phyloP scores from a whole-genome alignment of 2,797 vertebrate species.

The Novumbra hubbsi region DNA sequence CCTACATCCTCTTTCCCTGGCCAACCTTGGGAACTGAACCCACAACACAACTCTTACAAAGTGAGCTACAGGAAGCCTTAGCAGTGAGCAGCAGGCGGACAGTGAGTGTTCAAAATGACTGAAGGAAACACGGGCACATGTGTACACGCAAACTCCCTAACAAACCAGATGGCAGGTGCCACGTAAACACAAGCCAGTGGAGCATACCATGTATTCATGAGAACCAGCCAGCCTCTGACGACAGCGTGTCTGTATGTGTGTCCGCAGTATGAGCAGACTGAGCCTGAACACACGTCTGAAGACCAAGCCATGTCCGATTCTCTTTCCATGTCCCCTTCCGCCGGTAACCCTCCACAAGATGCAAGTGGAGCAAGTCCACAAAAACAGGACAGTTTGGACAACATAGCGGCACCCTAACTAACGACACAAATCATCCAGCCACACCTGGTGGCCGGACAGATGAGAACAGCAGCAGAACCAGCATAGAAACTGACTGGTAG shows the following conservation, averaged over 20 bases:
- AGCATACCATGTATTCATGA: conserved; percentile 59
- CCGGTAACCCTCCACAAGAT: conserved; percentile 24
- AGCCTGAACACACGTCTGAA: conserved; percentile 25
- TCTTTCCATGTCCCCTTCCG: conserved; percentile 53
- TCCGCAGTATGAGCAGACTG: conserved; percentile 20
- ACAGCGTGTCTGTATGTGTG: conserved; percentile 32
- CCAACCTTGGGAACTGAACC: too few species aligned
- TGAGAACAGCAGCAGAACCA: background rate
- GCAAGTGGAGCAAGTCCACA: background rate
- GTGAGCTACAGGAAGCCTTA: too few species aligned
- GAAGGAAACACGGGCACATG: background rate
- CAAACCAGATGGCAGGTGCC: conserved; percentile 70
- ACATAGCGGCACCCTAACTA: conserved; percentile 25
- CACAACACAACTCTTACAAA: too few species aligned
- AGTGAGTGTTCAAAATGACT: background rate
- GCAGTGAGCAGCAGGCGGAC: conserved; percentile 8
- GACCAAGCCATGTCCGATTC: conserved; percentile 12
- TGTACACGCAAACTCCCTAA: conserved; percentile 30
- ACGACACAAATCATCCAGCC: conserved; percentile 16
- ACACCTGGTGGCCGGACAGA: background rate
- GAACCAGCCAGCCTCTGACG: conserved; percentile 35
- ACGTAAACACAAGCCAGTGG: conserved; percentile 58
- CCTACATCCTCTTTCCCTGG: too few species aligned
- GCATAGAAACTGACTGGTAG: background rate
- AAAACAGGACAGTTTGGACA: conserved; percentile 5